phyloP scores from a whole-genome alignment of 2,888 invertebrate species.

The Cartodere bifasciata region DNA sequence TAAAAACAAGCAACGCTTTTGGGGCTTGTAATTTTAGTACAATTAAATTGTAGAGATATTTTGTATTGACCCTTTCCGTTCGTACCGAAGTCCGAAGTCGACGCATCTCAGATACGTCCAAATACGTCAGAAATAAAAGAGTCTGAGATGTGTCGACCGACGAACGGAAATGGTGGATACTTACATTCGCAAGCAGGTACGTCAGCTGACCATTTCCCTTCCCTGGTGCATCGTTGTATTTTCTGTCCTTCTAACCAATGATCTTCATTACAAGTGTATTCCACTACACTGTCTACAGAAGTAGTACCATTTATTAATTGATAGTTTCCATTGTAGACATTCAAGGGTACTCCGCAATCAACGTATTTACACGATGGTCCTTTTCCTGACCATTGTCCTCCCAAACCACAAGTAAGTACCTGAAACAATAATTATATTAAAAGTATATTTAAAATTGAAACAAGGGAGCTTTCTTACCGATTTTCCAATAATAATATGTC shows the following conservation, averaged over 20 bases:
- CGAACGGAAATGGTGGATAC: no score
- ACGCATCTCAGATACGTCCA: no score
- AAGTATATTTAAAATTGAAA: neutral
- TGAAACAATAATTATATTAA: slow-evolving; percentile 26
- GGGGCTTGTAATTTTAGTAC: no score
- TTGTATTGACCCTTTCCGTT: no score
- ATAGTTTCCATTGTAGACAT: slow-evolving; percentile 64
- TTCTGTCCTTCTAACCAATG: slow-evolving; percentile 69
- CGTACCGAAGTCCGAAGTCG: no score
- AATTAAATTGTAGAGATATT: no score
- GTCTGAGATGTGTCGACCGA: no score
- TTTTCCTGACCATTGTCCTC: slow-evolving; percentile 73
- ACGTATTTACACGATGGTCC: slow-evolving; percentile 76
- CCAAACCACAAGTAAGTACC: slow-evolving; percentile 72
- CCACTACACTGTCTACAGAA: slow-evolving; percentile 64
- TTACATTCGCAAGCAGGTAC: slow-evolving; percentile 77
- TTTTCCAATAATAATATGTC: slow-evolving; percentile 73
- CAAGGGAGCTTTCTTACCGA: slow-evolving; percentile 56
- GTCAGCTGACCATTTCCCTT: slow-evolving; percentile 79
- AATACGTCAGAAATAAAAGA: no score
- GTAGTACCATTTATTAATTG: slow-evolving; percentile 65
- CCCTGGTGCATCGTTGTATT: slow-evolving; percentile 60
- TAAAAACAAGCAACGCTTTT: no score
- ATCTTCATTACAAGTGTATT: slow-evolving; percentile 70
- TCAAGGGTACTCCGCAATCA: slow-evolving; percentile 72